Base-by-base conservation (phyloP, 2,113 vertebrate genomes). In the Nannobrachium achirus region DNA sequence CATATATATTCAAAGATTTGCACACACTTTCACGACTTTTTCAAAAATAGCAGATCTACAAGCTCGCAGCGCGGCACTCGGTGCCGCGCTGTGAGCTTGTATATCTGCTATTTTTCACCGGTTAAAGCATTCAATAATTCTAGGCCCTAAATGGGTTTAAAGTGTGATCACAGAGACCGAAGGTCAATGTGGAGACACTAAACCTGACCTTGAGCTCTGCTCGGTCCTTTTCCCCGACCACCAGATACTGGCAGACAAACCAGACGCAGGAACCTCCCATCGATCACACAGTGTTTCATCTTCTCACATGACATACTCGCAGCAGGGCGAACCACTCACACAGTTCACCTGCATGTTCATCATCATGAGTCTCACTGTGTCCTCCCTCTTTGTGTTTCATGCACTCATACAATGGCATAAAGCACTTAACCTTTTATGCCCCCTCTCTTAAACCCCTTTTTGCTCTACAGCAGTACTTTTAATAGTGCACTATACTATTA, bases 281-380 rank as follows among this genome's bases (percentile, higher is more conserved):
- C 77, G 80, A 88, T 90, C 86, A 77, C 58, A 38, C 66, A 55
- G 71, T 7, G 67, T 57, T 85, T 81, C 78, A 81, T 76, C 85
- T 80, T 89, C 84, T 86, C 85, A 77, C 84, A 83, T 88, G 85
- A 86, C 86, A 80, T 83, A 73, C 72, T 70, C 53, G 68, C 50
- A 57, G 79, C 69, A 41, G 73, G 67, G 25, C 65, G 75, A 56
- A 55, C 48, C 60, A 71, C 55, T 33, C 66, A 83, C 81, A 66
- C 44, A 62, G 5, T 53, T 78, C 63, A 56, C 64, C 76, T 73
- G 61, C 55, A 82, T 67, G 60, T 65, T 73, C 56, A 62, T 18
- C 46, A 78, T 73, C 56, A 62, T 18, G 50, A 78, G 53, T 71
- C 77, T 70, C 67, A 79, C 59, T 49, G 18, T 81, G 55, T 39